A percentile compares a stretch with the other conserved stretches of the same genome.
These are phyloP conservation scores for Carassius auratus DNA, from an alignment of 2,113 vertebrate genomes.

Conservation along the genomic window DNA sequence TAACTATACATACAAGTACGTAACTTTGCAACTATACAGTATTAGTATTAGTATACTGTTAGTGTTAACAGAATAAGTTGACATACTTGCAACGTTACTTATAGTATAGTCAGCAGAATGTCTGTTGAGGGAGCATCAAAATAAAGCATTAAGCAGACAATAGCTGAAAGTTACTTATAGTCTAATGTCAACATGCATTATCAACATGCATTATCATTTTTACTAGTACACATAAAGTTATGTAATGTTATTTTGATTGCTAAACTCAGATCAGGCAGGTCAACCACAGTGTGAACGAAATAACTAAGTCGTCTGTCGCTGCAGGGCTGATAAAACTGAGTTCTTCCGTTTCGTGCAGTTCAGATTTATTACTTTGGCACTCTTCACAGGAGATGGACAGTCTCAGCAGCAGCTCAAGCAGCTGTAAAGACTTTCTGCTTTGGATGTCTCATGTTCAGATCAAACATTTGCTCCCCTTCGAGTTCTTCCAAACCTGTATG, in stretches of 20 bases:
- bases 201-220: not conserved
- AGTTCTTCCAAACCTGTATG: not conserved
- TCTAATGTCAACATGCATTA: not conserved
- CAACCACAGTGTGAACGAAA: not conserved
- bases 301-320: not conserved
- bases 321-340: not conserved
- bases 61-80: too few species aligned
- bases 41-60: too few species aligned
- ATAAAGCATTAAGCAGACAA: not conserved
- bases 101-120: not conserved
- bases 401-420: not conserved
- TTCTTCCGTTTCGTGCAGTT: not conserved
- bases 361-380: constrained; percentile 10
- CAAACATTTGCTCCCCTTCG: not conserved
- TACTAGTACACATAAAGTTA: not conserved
- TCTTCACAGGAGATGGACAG: not conserved
- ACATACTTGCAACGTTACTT: too few species aligned
- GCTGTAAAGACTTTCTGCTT: not conserved
- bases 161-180: not conserved
- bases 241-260: not conserved
- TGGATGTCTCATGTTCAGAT: not conserved
- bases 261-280: not conserved
- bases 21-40: too few species aligned
- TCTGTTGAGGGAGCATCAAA: not conserved
- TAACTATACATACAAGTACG: not conserved